phyloP scores from a whole-genome alignment of 2,888 invertebrate genomes.

The Mesoligia furuncula region DNA sequence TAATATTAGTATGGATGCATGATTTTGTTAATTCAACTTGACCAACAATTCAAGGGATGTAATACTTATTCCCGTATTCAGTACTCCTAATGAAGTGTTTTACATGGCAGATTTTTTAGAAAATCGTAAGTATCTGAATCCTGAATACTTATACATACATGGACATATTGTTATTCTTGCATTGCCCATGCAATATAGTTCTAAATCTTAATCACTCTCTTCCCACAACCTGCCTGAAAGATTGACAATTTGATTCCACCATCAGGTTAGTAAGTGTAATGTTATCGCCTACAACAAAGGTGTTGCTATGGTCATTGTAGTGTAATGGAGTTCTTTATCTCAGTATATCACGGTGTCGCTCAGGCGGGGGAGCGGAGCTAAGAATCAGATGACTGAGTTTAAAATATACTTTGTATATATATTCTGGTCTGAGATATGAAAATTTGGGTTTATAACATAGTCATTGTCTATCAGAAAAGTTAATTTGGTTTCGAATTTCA shows the following conservation, averaged over 20 bases:
- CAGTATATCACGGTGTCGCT: slow-evolving; percentile 76
- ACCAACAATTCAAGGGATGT: not conserved
- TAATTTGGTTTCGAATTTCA: not conserved
- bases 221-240: not conserved
- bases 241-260: slow-evolving; percentile 13
- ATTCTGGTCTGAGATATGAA: no score
- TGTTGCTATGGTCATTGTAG: slow-evolving; percentile 76
- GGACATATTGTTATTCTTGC: not conserved
- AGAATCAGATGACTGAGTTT: slow-evolving; percentile 38
- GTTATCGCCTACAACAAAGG: slow-evolving; percentile 63
- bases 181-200: not conserved
- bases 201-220: not conserved
- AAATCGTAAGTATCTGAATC: not conserved
- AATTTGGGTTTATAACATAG: not conserved
- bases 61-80: not conserved
- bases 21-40: not conserved
- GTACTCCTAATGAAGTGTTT: not conserved
- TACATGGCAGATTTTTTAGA: not conserved
- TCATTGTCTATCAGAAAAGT: not conserved
- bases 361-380: slow-evolving; percentile 50
- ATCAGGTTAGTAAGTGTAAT: slow-evolving; percentile 29
- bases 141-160: not conserved
- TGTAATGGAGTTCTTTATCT: slow-evolving; percentile 79
- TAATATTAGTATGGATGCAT: not conserved
- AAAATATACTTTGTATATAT: not conserved